Evolutionary conservation across 1,140 invertebrate species (phyloP).

Genomic region (Mactra quadrangularis): DNA sequence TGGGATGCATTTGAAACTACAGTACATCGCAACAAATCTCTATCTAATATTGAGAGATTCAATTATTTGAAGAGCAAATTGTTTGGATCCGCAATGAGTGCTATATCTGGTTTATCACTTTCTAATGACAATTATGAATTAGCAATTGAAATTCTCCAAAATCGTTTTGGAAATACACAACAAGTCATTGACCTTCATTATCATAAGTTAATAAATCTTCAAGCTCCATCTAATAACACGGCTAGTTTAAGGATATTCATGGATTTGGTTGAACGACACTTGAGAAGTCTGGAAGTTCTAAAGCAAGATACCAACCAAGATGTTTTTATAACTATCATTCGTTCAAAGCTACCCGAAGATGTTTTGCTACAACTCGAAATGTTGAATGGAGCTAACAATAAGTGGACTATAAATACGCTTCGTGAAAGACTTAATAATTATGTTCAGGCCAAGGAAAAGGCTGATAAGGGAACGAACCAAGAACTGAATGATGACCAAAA

Average conservation of each 20-base stretch:
- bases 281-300: slow-evolving; percentile 8
- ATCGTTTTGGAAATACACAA: slow-evolving; percentile 1
- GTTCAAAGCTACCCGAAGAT: neutral
- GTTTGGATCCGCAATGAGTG: neutral
- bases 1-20: slow-evolving; percentile 15
- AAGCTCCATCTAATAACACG: neutral
- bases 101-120: neutral
- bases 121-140: slow-evolving; percentile 2
- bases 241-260: neutral
- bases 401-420: neutral
- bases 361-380: slow-evolving; percentile 2
- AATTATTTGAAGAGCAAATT: slow-evolving; percentile 3
- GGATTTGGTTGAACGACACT: neutral
- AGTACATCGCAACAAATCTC: neutral
- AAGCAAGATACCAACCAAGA: neutral
- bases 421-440: neutral
- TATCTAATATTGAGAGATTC: neutral
- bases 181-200: neutral
- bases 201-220: neutral
- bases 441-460: neutral
- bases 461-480: neutral
- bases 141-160: neutral
- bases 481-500: neutral
- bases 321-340: neutral
- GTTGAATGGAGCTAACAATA: neutral